These are phyloP conservation scores for Sylvietta virens DNA, from an alignment of 2,113 vertebrate species.

Conservation along the genomic window DNA sequence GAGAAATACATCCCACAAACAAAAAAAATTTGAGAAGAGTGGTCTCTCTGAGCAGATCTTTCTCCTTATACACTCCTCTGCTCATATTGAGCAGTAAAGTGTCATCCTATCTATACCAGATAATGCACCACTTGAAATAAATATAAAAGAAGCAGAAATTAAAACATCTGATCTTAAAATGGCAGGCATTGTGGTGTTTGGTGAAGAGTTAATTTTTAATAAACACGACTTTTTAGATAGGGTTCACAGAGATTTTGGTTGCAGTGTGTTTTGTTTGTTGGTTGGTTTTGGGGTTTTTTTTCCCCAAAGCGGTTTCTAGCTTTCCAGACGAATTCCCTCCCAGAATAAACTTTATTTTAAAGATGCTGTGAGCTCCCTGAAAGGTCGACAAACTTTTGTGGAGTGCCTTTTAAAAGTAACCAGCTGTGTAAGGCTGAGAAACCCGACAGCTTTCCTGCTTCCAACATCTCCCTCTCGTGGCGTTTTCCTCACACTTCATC, in stretches of 20 bases:
- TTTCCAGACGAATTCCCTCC: not conserved
- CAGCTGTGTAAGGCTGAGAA: fast-evolving
- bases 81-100: not conserved
- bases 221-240: not conserved
- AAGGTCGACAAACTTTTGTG: not conserved
- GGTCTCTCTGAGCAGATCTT: not conserved
- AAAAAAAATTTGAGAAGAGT: not conserved
- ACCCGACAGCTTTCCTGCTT: not conserved
- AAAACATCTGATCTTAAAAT: not conserved
- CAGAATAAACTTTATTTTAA: not conserved
- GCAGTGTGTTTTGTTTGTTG: not conserved
- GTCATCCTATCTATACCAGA: fast-evolving
- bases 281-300: not conserved
- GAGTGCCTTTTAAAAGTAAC: not conserved
- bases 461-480: conserved; percentile 37
- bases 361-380: not conserved
- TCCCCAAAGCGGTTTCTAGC: not conserved
- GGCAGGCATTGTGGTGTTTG: not conserved
- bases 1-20: not conserved
- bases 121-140: not conserved
- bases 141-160: not conserved
- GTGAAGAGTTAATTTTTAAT: not conserved
- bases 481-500: not conserved
- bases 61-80: not conserved
- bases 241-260: not conserved